Base-by-base conservation (phyloP, 2,113 vertebrate species). In the Beaufortia kweichowensis region DNA sequence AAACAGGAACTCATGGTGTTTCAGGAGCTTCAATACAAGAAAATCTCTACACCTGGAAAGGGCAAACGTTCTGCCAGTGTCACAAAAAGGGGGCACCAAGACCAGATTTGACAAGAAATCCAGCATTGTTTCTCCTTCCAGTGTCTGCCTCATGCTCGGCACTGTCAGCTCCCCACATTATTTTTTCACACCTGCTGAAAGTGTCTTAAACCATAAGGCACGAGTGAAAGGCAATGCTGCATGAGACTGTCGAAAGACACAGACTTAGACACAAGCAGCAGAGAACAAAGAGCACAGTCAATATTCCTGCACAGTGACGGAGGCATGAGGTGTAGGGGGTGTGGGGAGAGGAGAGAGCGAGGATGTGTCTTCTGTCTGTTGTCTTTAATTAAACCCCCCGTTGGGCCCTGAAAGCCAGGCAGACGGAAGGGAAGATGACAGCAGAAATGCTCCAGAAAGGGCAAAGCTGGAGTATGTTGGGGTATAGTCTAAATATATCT, bases 231-330 rank as follows among this genome's bases (percentile, higher is more conserved):
- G 55, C 3, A 50, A 61, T 71, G 39, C 60, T 61, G 31, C 23
- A 75, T 48, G 50, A 59, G 71, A 48, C 43, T 75, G 41, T 28
- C 46, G 79, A 71, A 66, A 17, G 53, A 76, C 74, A 24, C 55
- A 41, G 57, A 21, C 35, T 60, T 63, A 28, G 55, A 76, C 55
- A 68, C 67, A 73, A 66, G 39, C 67, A 65, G 31, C 28, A 17
- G n/a, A 68, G 78, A 85, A 81, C 78, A 85, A 83, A 85, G 79
- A 61, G 68, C 12, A 50, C 23, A 53, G 53, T 57, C 61, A 68
- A 53, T 63, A 66, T 72, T 57, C 4, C 50, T 28, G 59, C 46
- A 62, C 24, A 10, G 24, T 70, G 71, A 76, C 35, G 59, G 70
- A 56, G 65, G 50, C 23, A 65, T 59, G 62, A 61, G 71, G 59